Percentiles rank a stretch among this genome's conserved stretches.
phyloP scores from a whole-genome alignment of 2,888 invertebrate genomes.

The Mimachlamys varia region DNA sequence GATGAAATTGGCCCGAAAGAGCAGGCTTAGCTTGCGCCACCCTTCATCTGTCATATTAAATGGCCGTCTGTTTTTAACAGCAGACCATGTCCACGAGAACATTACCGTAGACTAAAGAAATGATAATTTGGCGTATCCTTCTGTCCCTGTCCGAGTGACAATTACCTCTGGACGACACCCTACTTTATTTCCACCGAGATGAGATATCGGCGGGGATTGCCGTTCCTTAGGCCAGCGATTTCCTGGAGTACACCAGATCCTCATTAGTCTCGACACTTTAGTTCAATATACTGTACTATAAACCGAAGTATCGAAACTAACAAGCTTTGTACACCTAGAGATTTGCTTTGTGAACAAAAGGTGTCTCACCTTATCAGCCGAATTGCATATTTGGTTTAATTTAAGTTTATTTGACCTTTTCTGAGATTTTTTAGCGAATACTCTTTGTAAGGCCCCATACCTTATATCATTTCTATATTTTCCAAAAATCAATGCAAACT shows the following conservation, averaged over 20 bases:
- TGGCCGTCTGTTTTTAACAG: neutral
- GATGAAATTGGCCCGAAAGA: conserved; percentile 4
- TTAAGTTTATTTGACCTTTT: too few relatives aligned
- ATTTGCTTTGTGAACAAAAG: too few relatives aligned
- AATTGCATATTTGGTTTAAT: too few relatives aligned
- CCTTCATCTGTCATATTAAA: neutral
- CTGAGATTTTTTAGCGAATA: too few relatives aligned
- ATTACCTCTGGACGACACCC: neutral
- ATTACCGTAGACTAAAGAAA: neutral
- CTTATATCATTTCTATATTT: too few relatives aligned
- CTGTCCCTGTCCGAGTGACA: neutral
- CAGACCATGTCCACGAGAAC: neutral
- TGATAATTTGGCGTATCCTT: neutral
- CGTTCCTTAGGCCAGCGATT: neutral
- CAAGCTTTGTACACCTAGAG: neutral
- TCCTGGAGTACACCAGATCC: neutral
- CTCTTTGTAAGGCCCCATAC: too few relatives aligned
- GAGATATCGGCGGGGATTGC: neutral
- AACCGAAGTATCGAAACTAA: too few relatives aligned
- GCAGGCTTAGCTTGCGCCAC: neutral
- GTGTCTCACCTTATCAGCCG: too few relatives aligned
- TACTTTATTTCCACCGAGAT: neutral
- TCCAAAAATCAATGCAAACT: too few relatives aligned
- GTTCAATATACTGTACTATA: neutral
- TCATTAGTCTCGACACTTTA: neutral